Percentiles rank a stretch among this genome's conserved stretches.
Evolutionary conservation across 1,140 invertebrate species (phyloP).

Genomic region (Nephotettix cincticeps): DNA sequence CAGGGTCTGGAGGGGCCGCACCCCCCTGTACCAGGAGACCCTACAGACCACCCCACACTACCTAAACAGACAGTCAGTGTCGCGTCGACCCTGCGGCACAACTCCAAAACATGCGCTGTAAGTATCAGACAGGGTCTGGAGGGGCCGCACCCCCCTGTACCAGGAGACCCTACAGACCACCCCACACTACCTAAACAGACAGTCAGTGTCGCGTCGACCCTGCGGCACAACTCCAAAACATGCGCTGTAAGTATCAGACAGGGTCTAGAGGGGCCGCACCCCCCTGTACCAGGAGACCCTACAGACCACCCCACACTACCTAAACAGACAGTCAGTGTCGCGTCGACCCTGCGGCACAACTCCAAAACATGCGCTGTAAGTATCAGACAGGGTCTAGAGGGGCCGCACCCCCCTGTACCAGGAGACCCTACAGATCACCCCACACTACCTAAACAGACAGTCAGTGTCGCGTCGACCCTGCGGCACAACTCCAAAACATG

Average conservation of each 20-base stretch:
- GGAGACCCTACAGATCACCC: constrained; percentile 64
- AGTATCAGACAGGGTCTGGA: constrained; percentile 47
- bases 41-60: constrained; percentile 63
- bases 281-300: constrained; percentile 51
- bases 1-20: constrained; percentile 46
- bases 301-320: constrained; percentile 70
- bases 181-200: constrained; percentile 70
- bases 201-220: constrained; percentile 56
- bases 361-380: constrained; percentile 8
- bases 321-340: constrained; percentile 72
- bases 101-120: constrained; percentile 28
- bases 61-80: constrained; percentile 75
- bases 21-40: constrained; percentile 49
- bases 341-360: constrained; percentile 42
- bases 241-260: constrained; percentile 43
- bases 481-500: constrained; percentile 39
- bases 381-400: constrained; percentile 46
- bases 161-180: constrained; percentile 61
- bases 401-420: constrained; percentile 40
- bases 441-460: constrained; percentile 74
- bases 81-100: constrained; percentile 42
- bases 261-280: constrained; percentile 36
- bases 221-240: constrained; percentile 41
- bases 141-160: constrained; percentile 38
- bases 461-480: constrained; percentile 57